Conservation (phyloP, 2,113 vertebrate genomes). For the Sciurus niger region DNA sequence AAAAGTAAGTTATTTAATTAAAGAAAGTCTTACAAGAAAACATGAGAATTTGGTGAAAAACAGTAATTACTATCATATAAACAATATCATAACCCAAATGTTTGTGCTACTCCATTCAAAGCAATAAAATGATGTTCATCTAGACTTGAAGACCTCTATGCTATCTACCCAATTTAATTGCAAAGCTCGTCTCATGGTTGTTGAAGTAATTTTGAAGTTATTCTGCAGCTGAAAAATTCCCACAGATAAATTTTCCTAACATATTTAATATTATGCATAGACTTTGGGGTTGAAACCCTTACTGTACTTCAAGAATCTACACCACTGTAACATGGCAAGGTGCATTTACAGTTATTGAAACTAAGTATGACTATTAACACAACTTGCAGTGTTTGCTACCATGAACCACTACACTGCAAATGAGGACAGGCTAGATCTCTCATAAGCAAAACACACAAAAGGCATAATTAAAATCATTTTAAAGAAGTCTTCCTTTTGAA, state of each 20-base stretch:
- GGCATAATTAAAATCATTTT: slow-evolving; percentile 75
- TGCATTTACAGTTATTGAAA: slow-evolving; percentile 47
- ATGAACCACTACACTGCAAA: slow-evolving; percentile 68
- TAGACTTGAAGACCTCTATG: slow-evolving; percentile 22
- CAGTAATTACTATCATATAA: background rate
- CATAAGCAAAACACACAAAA: slow-evolving; percentile 72
- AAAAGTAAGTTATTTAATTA: too few relatives aligned
- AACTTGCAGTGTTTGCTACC: background rate
- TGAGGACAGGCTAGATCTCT: slow-evolving; percentile 50
- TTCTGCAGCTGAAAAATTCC: slow-evolving; percentile 72
- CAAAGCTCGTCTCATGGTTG: slow-evolving; percentile 61
- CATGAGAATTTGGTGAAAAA: too few relatives aligned
- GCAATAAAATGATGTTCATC: background rate
- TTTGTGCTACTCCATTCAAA: background rate
- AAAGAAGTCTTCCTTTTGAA: slow-evolving; percentile 74
- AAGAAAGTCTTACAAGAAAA: too few relatives aligned
- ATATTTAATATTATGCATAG: slow-evolving; percentile 77
- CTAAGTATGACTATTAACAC: slow-evolving; percentile 49
- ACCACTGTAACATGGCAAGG: slow-evolving; percentile 10
- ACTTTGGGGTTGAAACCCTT: slow-evolving; percentile 53
- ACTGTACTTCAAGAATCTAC: slow-evolving; percentile 55
- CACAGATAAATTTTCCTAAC: slow-evolving; percentile 63
- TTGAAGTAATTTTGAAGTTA: slow-evolving; percentile 68
- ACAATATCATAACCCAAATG: slow-evolving; percentile 19
- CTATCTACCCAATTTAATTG: slow-evolving; percentile 32